Conservation (phyloP, 1,140 invertebrate genomes). For the Dreissena polymorpha region DNA sequence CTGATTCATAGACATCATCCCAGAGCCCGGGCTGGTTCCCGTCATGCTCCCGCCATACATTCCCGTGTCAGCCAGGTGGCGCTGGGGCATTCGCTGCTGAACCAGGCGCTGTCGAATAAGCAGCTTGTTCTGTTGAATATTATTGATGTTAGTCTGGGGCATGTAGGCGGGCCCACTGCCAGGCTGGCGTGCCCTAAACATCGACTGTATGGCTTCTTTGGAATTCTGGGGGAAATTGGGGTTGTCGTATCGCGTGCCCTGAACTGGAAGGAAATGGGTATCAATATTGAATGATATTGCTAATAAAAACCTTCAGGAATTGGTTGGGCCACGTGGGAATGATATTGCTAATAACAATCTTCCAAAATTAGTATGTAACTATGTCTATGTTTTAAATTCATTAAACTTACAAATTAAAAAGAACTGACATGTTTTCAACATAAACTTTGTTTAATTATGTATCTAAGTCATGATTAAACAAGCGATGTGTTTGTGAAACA, state of each 20-base stretch:
- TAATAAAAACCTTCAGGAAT: too few relatives aligned
- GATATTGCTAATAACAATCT: too few relatives aligned
- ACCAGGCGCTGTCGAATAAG: slow-evolving; percentile 61
- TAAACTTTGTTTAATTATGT: too few relatives aligned
- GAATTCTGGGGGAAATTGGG: slow-evolving; percentile 68
- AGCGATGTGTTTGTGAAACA: too few relatives aligned
- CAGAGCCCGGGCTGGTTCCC: slow-evolving; percentile 7
- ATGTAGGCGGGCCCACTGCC: slow-evolving; percentile 67
- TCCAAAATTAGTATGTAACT: too few relatives aligned
- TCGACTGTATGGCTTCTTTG: slow-evolving; percentile 92
- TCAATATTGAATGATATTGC: too few relatives aligned
- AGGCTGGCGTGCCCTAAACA: slow-evolving; percentile 86
- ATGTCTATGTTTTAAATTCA: too few relatives aligned
- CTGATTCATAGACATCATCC: slow-evolving; percentile 55
- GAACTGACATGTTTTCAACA: too few relatives aligned
- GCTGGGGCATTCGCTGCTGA: slow-evolving; percentile 59
- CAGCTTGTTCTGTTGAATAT: slow-evolving; percentile 70
- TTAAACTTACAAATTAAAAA: too few relatives aligned
- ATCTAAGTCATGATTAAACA: too few relatives aligned
- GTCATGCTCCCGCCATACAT: slow-evolving; percentile 56
- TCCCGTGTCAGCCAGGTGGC: slow-evolving; percentile 56
- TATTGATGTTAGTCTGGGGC: slow-evolving; percentile 52
- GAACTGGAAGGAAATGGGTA: neutral
- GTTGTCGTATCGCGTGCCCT: neutral
- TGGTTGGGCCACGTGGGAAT: too few relatives aligned